These are phyloP conservation scores for Anguilla anguilla DNA, from an alignment of 2,797 vertebrate species.

Conservation along the genomic window DNA sequence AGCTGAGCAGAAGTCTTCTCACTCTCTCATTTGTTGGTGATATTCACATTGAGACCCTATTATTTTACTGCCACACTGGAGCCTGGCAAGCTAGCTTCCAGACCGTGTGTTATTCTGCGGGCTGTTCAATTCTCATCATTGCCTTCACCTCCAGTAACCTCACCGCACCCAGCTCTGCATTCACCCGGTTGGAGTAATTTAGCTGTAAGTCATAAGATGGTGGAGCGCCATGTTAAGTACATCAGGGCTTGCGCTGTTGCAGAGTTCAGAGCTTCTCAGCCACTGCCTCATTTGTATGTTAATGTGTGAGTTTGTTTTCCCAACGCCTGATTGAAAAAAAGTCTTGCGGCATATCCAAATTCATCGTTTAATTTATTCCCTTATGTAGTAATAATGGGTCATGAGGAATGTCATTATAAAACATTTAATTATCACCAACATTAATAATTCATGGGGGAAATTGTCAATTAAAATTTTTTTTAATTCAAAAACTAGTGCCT, in stretches of 20 bases:
- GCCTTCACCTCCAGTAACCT: not conserved
- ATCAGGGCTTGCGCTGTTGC: not conserved
- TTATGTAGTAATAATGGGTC: slow-evolving; percentile 2
- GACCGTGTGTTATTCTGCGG: not conserved
- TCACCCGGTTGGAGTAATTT: not conserved
- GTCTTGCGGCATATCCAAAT: not conserved
- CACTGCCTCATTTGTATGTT: slow-evolving; percentile 46
- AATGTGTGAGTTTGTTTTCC: slow-evolving; percentile 19
- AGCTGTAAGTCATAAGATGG: not conserved
- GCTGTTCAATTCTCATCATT: not conserved
- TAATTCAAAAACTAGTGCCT: not conserved
- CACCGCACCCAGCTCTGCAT: not conserved
- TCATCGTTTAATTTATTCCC: slow-evolving; percentile 5
- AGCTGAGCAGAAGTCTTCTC: not conserved
- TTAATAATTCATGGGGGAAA: not conserved
- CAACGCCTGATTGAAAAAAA: not conserved
- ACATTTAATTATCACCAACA: not conserved
- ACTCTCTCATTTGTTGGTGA: not conserved
- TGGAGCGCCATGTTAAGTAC: not conserved
- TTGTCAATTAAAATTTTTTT: not conserved
- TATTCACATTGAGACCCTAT: not conserved
- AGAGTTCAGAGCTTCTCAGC: slow-evolving; percentile 17
- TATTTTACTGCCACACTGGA: not conserved
- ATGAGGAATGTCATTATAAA: slow-evolving; percentile 6
- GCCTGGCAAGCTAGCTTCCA: not conserved